These are phyloP conservation scores for Monopis laevigella DNA, from an alignment of 2,888 invertebrate species.

Conservation along the genomic window DNA sequence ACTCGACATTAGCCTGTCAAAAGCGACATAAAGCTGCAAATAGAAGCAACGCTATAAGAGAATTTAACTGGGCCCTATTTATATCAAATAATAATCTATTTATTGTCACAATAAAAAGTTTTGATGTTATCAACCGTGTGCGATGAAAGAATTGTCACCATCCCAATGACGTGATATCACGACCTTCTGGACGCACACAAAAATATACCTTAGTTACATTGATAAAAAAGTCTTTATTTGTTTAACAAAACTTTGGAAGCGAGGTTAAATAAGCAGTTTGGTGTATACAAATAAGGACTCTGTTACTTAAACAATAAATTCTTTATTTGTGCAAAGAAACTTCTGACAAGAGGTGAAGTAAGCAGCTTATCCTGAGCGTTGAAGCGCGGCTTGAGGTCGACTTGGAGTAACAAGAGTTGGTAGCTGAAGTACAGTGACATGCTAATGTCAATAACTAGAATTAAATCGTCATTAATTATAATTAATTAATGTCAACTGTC, in stretches of 20 bases:
- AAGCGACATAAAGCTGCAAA: constrained; percentile 60
- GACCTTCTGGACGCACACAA: too few relatives aligned
- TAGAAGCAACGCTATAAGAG: constrained; percentile 51
- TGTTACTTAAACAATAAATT: not conserved
- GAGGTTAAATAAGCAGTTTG: too few relatives aligned
- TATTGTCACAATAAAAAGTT: constrained; percentile 64
- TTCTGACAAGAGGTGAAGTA: constrained; percentile 39
- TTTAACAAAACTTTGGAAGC: too few relatives aligned
- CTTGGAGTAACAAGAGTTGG: constrained; percentile 49
- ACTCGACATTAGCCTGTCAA: constrained; percentile 61
- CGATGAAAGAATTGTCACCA: constrained; percentile 64
- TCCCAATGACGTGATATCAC: constrained; percentile 53
- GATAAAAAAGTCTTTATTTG: too few relatives aligned
- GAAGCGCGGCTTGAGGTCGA: constrained; percentile 43
- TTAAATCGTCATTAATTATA: too few relatives aligned
- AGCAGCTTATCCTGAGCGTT: constrained; percentile 53
- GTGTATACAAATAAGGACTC: constrained; percentile 11
- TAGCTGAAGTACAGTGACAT: constrained; percentile 13
- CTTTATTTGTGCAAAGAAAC: not conserved
- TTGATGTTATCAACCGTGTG: constrained; percentile 56
- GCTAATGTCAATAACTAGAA: not conserved
- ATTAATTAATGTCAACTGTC: too few relatives aligned
- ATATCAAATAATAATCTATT: constrained; percentile 62
- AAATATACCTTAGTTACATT: too few relatives aligned
- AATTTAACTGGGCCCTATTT: constrained; percentile 61